Percentiles rank a stretch among this genome's conserved stretches.
phyloP scores from a whole-genome alignment of 2,113 vertebrate genomes.

The Misgurnus anguillicaudatus region DNA sequence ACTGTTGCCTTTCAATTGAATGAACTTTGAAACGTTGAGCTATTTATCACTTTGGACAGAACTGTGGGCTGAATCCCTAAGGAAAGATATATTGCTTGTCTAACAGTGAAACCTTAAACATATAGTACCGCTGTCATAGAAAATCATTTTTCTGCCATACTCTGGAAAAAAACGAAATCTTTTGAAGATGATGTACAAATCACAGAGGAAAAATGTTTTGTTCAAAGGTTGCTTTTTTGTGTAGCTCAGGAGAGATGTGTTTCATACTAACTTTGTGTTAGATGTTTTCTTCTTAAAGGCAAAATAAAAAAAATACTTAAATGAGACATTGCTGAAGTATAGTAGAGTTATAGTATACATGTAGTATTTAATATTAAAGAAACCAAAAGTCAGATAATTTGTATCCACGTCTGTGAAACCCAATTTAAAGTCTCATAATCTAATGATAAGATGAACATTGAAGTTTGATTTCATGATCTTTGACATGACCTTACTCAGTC shows the following conservation, averaged over 20 bases:
- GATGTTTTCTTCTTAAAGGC: no score
- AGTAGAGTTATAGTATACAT: no score
- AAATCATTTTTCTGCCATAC: not conserved
- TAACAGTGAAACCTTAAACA: constrained; percentile 17
- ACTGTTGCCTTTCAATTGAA: not conserved
- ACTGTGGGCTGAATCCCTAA: constrained; percentile 7
- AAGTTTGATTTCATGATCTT: no score
- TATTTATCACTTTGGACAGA: constrained; percentile 18
- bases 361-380: no score
- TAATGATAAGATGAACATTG: no score
- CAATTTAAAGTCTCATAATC: no score
- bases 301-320: no score
- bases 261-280: no score
- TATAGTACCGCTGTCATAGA: not conserved
- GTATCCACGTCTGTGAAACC: no score
- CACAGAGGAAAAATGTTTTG: not conserved
- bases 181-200: not conserved
- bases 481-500: no score
- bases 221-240: not conserved
- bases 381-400: no score
- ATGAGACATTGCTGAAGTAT: no score
- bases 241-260: not conserved
- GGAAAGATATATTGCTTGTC: constrained; percentile 8
- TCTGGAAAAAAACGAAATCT: not conserved
- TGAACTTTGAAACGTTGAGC: constrained; percentile 9